A percentile compares a stretch with the other conserved stretches of the same genome.
Conservation (phyloP, 2,888 invertebrate species). For the Orthonevra nobilis region DNA sequence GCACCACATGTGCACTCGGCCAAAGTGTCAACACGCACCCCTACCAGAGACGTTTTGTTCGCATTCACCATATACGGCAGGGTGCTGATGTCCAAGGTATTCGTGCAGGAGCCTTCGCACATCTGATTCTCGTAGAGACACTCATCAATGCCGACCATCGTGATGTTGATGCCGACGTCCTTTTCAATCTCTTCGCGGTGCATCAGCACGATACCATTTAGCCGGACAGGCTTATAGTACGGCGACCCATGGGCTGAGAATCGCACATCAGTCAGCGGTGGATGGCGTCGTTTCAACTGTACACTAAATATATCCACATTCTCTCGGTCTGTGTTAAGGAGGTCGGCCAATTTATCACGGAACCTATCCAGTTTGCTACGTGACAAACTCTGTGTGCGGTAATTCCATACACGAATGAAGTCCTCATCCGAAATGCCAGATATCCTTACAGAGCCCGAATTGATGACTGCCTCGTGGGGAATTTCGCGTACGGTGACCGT, state of each 20-base stretch:
- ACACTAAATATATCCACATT: conserved; percentile 99
- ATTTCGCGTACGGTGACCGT: conserved; percentile 96
- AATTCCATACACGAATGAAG: conserved; percentile 97
- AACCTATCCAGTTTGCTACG: conserved; percentile 95
- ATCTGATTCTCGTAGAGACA: conserved; percentile 96
- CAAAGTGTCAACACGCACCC: conserved; percentile 94
- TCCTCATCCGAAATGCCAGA: conserved; percentile 97
- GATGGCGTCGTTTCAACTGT: conserved; percentile 91
- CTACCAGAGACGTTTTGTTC: conserved; percentile 97
- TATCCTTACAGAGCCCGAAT: conserved; percentile 96
- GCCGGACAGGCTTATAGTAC: conserved; percentile 95
- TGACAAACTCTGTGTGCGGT: conserved; percentile 90
- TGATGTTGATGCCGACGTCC: conserved; percentile 96
- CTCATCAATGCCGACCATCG: conserved; percentile 98
- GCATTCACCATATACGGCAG: conserved; percentile 97
- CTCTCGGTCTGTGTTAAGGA: conserved; percentile 91
- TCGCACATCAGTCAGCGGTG: conserved; percentile 93
- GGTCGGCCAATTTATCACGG: conserved; percentile 91
- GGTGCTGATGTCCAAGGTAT: conserved; percentile 92
- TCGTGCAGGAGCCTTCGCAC: conserved; percentile 98
- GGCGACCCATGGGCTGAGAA: conserved; percentile 98
- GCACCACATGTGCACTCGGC: conserved; percentile 97
- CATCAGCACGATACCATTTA: conserved; percentile 96
- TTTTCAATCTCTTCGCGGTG: conserved; percentile 96
- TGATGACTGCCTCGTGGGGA: conserved; percentile 96